Percentiles rank a stretch among this genome's conserved stretches.
Evolutionary conservation across 2,113 vertebrate species (phyloP).

Genomic region (Lamprotornis superbus): DNA sequence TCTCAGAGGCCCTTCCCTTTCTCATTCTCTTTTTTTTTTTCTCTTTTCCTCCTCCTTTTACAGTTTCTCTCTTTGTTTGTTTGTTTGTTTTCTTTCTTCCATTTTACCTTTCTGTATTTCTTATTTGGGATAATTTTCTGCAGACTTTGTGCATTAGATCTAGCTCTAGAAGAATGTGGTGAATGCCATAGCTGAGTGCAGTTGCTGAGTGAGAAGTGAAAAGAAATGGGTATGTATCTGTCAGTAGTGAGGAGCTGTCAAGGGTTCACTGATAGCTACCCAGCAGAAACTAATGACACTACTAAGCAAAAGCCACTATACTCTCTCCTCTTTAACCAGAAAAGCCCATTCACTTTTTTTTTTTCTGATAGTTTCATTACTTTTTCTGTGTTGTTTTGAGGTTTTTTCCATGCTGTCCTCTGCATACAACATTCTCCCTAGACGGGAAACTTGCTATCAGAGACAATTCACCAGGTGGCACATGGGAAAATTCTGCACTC

Average conservation of each 20-base stretch:
- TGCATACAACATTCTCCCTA: background rate
- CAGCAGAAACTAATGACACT: background rate
- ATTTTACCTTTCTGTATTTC: background rate
- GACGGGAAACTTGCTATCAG: conserved; percentile 25
- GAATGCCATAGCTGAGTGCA: background rate
- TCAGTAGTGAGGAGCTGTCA: background rate
- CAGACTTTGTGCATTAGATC: background rate
- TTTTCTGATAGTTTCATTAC: background rate
- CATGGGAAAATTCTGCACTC: background rate
- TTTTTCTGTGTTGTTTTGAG: background rate
- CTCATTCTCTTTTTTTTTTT: background rate
- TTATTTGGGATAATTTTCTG: background rate
- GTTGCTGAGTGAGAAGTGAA: background rate
- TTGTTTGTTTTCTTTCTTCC: background rate
- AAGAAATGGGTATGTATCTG: background rate
- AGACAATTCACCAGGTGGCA: conserved; percentile 8
- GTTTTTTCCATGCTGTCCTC: background rate
- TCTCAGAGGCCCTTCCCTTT: background rate
- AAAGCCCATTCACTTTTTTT: background rate
- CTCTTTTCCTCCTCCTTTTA: background rate
- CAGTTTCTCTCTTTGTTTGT: background rate
- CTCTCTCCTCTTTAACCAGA: background rate
- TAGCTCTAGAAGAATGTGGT: background rate
- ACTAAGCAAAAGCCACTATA: background rate
- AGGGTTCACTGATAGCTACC: background rate